Base-by-base conservation (phyloP, 1,140 invertebrate genomes). In the Coboldia fuscipes region DNA sequence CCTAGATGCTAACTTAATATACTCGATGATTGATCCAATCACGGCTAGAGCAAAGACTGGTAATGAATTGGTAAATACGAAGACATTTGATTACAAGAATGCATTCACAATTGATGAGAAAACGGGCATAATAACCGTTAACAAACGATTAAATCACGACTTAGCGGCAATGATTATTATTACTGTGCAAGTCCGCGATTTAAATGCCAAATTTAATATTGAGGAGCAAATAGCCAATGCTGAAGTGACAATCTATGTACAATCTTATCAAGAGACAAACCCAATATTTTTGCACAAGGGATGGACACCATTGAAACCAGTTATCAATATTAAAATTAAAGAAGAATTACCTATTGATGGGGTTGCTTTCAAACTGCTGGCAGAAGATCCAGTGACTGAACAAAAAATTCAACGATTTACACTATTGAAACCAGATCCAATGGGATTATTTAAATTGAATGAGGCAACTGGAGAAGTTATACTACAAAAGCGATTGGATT, bases 281-380 rank as follows among this genome's bases (percentile, higher is more conserved):
- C 80, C 80, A 0, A 66, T 75, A 4, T 84, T 85, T 38, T 70
- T 64, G 1, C 73, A 76, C 38, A 37, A 61, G 3, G 70, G 70
- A 8, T 77, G 74, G 74, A 68, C 63, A 2, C 64, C 58, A 13
- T 66, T 65, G 3, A 68, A 72, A 41, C 75, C 71, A 0, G 57
- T 68, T 2, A 71, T 82, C 18, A 60, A 66, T 33, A 59, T 79
- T 0, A 64, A 63, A 19, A 61, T 83, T 5, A 70, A 72, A 28
- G 80, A 85, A 54, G 79, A 84, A 48, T 70, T 76, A 44, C 69
- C 74, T 0, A 61, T 79, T n/a, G 78, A 75, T 1, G 73, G 73
- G n/a, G 72, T 70, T 0, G 46, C 84, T 2, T 56, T 81, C n/a
- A 70, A 71, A 41, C 46, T 85, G 2, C 65, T 68, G 38, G 78